A percentile compares a stretch with the other conserved stretches of the same genome.
These are phyloP conservation scores for Eupithecia centaureata DNA, from an alignment of 2,888 invertebrate genomes.

Conservation along the genomic window DNA sequence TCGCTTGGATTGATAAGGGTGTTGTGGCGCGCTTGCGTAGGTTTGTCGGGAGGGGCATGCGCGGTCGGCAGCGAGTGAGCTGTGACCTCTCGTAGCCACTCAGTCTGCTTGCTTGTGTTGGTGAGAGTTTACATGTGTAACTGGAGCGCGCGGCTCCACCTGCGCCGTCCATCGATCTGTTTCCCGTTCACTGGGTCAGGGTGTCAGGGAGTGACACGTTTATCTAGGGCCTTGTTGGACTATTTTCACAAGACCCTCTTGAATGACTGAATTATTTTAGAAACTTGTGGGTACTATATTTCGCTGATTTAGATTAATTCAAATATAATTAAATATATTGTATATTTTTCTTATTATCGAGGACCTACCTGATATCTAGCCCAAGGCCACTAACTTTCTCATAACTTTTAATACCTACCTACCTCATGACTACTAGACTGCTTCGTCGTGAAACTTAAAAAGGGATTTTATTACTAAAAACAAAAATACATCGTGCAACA, in stretches of 20 bases:
- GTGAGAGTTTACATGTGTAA: constrained; percentile 41
- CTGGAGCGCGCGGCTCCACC: constrained; percentile 54
- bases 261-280: background rate
- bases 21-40: constrained; percentile 62
- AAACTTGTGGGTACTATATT: no score
- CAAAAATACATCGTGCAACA: no score
- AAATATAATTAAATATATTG: no score
- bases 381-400: no score
- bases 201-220: constrained; percentile 50
- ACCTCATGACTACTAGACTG: no score
- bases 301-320: background rate
- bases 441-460: no score
- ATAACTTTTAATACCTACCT: no score
- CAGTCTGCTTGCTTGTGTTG: constrained; percentile 40
- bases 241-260: background rate
- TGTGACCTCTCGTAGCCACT: constrained; percentile 20
- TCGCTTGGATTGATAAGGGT: constrained; percentile 58
- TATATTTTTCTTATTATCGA: no score
- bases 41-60: constrained; percentile 62
- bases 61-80: constrained; percentile 56
- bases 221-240: constrained; percentile 19
- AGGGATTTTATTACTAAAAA: no score
- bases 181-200: constrained; percentile 65
- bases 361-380: no score
- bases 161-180: constrained; percentile 69